phyloP scores from a whole-genome alignment of 2,888 invertebrate genomes.

The Pristionchus entomophagus region DNA sequence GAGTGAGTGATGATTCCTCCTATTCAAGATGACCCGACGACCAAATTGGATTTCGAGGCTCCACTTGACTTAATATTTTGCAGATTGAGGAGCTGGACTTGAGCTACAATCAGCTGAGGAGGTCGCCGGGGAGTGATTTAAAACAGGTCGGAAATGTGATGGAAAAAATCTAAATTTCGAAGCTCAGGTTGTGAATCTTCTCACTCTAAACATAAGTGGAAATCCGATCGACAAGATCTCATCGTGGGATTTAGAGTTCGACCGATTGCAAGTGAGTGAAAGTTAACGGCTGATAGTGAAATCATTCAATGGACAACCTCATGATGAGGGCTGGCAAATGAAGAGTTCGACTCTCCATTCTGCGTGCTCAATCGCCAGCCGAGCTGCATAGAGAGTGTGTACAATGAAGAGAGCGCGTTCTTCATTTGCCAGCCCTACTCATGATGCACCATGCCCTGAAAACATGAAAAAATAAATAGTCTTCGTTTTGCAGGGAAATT shows the following conservation, averaged over 20 bases:
- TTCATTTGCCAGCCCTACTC: too few species aligned
- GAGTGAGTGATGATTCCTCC: neutral
- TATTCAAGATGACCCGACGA: neutral
- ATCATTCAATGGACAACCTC: too few species aligned
- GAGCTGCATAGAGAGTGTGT: too few species aligned
- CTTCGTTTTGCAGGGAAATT: too few species aligned
- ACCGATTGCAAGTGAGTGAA: constrained; percentile 33
- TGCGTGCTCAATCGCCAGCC: too few species aligned
- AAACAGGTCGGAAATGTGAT: neutral
- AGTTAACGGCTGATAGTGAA: too few species aligned
- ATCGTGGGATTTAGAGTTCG: constrained; percentile 47
- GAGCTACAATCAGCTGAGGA: constrained; percentile 43
- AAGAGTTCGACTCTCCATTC: too few species aligned
- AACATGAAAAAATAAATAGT: too few species aligned
- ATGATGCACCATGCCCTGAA: too few species aligned
- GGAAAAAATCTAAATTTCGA: neutral
- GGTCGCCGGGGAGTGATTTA: constrained; percentile 28
- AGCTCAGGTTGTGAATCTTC: constrained; percentile 45
- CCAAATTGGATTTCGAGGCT: neutral
- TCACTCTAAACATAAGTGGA: constrained; percentile 44
- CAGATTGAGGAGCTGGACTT: constrained; percentile 48
- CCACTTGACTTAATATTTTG: constrained; percentile 13
- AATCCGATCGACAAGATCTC: constrained; percentile 44
- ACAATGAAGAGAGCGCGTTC: too few species aligned
- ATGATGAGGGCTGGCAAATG: too few species aligned